These are phyloP conservation scores for Neofelis nebulosa DNA, from an alignment of 2,113 vertebrate species.

Conservation along the genomic window DNA sequence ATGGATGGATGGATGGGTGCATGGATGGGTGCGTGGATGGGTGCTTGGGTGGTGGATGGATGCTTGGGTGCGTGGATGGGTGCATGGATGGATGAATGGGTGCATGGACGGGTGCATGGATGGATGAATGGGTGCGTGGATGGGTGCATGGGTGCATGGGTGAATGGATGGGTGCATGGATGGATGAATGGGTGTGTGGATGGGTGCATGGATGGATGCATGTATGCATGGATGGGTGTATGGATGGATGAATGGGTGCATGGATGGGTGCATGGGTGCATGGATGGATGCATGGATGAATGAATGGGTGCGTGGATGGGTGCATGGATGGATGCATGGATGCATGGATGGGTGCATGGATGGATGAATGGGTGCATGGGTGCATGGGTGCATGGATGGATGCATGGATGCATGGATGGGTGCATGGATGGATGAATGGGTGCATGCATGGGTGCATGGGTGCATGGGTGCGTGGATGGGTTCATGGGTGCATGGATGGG, in stretches of 20 bases:
- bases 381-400: no score
- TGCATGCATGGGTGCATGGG: not conserved
- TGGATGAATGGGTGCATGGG: no score
- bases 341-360: no score
- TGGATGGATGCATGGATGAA: no score
- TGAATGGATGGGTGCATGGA: not conserved
- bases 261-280: not conserved
- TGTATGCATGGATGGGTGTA: not conserved
- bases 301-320: no score
- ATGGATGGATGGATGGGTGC: no score
- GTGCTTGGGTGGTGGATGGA: no score
- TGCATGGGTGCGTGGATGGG: not conserved
- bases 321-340: accelerated
- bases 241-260: not conserved
- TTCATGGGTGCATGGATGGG: no score
- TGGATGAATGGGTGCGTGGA: not conserved
- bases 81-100: accelerated
- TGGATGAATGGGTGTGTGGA: not conserved
- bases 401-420: not conserved
- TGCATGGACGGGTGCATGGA: no score
- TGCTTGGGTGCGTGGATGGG: no score
- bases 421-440: not conserved
- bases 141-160: no score
- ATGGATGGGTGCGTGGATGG: accelerated
- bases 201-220: not conserved